Conservation (phyloP, 1,140 invertebrate genomes). For the Psilanteris sp. region DNA sequence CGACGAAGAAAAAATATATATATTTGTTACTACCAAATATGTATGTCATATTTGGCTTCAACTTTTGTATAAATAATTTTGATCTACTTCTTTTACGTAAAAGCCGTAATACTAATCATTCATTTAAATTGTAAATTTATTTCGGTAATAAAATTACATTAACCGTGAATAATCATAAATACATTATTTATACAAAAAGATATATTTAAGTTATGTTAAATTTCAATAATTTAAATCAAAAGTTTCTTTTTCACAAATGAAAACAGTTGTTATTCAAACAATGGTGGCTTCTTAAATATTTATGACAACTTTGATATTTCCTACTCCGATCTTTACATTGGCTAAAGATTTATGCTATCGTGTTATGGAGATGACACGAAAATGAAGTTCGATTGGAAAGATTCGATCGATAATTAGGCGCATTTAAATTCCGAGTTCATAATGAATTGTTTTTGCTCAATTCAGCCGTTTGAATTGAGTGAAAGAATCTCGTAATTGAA, state of each 20-base stretch:
- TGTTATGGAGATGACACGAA: constrained; percentile 34
- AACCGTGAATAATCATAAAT: no score
- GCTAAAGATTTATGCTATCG: constrained; percentile 29
- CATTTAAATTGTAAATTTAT: no score
- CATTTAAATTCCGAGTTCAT: constrained; percentile 46
- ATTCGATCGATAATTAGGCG: constrained; percentile 40
- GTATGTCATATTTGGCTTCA: no score
- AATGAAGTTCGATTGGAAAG: constrained; percentile 23
- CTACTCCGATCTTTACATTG: constrained; percentile 8
- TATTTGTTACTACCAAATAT: no score
- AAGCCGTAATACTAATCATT: no score
- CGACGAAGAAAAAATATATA: no score
- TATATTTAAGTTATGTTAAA: no score
- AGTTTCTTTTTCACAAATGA: not conserved
- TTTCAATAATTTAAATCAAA: no score
- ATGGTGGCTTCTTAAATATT: constrained; percentile 17
- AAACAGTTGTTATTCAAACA: constrained; percentile 13
- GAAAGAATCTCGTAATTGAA: constrained; percentile 53
- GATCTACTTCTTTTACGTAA: no score
- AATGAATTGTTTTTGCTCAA: constrained; percentile 39
- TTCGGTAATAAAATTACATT: no score
- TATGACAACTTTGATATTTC: constrained; percentile 35
- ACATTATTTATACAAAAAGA: no score
- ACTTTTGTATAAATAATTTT: no score
- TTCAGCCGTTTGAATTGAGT: constrained; percentile 19